phyloP scores from a whole-genome alignment of 1,140 invertebrate genomes.

The Chelonus insularis region DNA sequence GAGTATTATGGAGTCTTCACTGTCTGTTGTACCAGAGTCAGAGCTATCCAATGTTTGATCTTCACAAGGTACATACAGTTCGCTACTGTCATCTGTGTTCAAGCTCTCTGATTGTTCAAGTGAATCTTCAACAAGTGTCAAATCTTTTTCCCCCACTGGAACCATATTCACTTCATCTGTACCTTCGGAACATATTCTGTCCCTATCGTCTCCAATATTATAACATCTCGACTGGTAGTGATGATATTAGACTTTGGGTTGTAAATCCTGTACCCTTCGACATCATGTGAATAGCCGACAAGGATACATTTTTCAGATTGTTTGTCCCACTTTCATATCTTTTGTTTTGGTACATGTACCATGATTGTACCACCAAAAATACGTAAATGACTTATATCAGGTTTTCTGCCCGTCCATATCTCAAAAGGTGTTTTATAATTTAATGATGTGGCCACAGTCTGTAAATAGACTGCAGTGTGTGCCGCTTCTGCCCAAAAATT shows the following conservation, averaged over 20 bases:
- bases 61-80: no score
- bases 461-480: not conserved
- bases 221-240: no score
- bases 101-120: no score
- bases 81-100: no score
- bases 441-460: not conserved
- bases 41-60: no score
- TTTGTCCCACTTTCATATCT: conserved; percentile 36
- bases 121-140: no score
- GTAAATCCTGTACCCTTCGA: conserved; percentile 42
- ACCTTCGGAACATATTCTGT: not conserved
- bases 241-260: conserved; percentile 28
- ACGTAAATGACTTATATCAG: conserved; percentile 35
- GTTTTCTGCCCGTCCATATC: conserved; percentile 35
- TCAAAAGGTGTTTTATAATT: conserved; percentile 26
- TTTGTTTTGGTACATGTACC: conserved; percentile 35
- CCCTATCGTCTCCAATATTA: no score
- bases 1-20: no score
- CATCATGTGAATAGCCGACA: conserved; percentile 48
- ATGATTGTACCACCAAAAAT: conserved; percentile 50
- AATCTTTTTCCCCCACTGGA: no score
- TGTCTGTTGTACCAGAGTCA: not conserved
- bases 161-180: no score
- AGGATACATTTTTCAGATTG: conserved; percentile 37
- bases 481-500: conserved; percentile 39